These are phyloP conservation scores for Toxotes jaculatrix DNA, from an alignment of 2,113 vertebrate genomes.

Conservation along the genomic window DNA sequence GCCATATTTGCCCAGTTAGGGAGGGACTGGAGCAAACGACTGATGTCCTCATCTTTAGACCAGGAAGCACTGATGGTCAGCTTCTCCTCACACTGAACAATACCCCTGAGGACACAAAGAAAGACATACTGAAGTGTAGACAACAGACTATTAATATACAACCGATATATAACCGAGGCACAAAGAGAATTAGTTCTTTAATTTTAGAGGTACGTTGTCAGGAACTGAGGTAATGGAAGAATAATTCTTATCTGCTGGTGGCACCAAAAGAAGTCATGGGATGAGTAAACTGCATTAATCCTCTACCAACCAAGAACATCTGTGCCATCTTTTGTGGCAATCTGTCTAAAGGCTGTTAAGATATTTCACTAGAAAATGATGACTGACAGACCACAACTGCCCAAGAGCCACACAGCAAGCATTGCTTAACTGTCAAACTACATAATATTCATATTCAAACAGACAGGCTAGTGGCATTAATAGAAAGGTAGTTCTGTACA, in stretches of 20 bases:
- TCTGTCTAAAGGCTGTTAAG: not conserved
- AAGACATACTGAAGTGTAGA: not conserved
- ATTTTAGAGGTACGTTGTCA: not conserved
- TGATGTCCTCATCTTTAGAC: conserved; percentile 99
- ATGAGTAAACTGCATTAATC: not conserved
- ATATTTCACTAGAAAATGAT: not conserved
- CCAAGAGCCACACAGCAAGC: not conserved
- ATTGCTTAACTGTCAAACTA: not conserved
- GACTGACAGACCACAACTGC: not conserved
- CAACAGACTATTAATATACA: not conserved
- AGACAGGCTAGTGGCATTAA: not conserved
- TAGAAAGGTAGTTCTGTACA: conserved; percentile 1
- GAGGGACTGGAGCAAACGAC: conserved; percentile 94
- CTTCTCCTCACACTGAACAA: conserved; percentile 96
- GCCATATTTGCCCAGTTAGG: conserved; percentile 97
- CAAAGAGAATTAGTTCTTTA: not conserved
- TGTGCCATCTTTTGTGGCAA: not conserved
- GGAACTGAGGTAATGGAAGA: not conserved
- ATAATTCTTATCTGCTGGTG: not conserved
- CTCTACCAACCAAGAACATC: not conserved
- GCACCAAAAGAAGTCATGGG: not conserved
- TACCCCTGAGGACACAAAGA: conserved; percentile 81
- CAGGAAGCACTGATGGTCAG: conserved; percentile 97
- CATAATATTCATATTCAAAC: not conserved
- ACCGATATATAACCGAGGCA: not conserved